A percentile compares a stretch with the other conserved stretches of the same genome.
Evolutionary conservation across 2,888 invertebrate species (phyloP).

Genomic region (Chydorus sphaericus): DNA sequence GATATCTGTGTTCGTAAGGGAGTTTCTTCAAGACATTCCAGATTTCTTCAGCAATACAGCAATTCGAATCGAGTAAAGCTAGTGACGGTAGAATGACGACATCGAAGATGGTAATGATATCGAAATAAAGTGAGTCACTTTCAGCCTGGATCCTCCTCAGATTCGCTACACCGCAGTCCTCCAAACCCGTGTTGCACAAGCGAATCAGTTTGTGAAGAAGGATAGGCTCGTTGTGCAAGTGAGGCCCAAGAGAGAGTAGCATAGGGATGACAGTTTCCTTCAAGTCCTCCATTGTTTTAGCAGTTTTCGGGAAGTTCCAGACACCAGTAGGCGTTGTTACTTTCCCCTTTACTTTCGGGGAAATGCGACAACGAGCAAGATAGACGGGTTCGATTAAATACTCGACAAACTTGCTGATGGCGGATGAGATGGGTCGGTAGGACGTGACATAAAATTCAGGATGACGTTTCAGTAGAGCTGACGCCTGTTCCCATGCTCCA

Average conservation of each 20-base stretch:
- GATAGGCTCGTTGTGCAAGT: conserved; percentile 71
- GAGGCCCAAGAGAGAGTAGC: conserved; percentile 68
- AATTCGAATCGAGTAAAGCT: conserved; percentile 83
- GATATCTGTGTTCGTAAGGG: conserved; percentile 73
- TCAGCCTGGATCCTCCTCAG: conserved; percentile 28
- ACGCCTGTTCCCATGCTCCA: conserved; percentile 81
- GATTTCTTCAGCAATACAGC: conserved; percentile 89
- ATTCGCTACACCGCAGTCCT: conserved; percentile 17
- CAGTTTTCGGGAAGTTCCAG: conserved; percentile 38
- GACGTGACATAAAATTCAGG: conserved; percentile 67
- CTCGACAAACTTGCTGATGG: conserved; percentile 65
- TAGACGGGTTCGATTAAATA: conserved; percentile 76
- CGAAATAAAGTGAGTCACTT: conserved; percentile 49
- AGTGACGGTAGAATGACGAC: conserved; percentile 78
- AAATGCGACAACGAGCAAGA: conserved; percentile 44
- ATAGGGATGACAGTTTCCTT: conserved; percentile 68
- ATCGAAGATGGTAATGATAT: conserved; percentile 72
- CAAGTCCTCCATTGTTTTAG: conserved; percentile 55
- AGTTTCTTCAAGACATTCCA: conserved; percentile 77
- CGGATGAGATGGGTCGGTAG: conserved; percentile 58
- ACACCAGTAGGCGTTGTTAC: conserved; percentile 27
- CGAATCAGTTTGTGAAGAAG: conserved; percentile 71
- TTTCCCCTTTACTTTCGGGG: conserved; percentile 51
- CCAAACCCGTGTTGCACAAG: conserved; percentile 35
- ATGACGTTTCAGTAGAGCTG: conserved; percentile 58